Evolutionary conservation across 2,113 vertebrate species (phyloP), one percentile per base, ranked within the genome.

Genomic region (Excalfactoria chinensis): DNA sequence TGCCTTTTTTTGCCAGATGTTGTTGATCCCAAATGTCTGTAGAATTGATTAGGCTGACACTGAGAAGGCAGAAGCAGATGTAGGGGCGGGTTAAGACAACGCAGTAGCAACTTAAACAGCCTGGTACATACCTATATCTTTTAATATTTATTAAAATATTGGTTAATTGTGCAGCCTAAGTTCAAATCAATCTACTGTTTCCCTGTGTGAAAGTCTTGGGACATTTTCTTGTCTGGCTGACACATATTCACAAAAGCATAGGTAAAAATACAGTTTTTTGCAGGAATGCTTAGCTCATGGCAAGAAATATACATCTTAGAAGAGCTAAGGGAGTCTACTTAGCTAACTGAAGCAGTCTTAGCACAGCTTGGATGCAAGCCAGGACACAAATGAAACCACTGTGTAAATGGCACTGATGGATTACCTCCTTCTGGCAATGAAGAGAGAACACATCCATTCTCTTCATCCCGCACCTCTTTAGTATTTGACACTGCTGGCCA

Each of bases 381-480:
- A 96, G 58, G 21, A 48, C 72, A 66, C 69, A 91, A 86, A 69
- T 64, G 60, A 89, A 95, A 91, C 84, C 48, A 34, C 68, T 63
- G 1, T 26, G 1, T 26, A 77, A 77, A 48, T 34, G 69, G 64
- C 91, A 74, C 74, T 89, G 94, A 93, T 56, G 51, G 68, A 91
- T 93, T 69, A 89, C 48, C 69, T 86, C 0, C 0, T 88, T 79
- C 75, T 46, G 16, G 85, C 75, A 80, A 77, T 9, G 41, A 89
- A 44, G 78, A 79, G 48, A 68, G 58, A 82, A 89, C 78, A 89
- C 11, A 83, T 94, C 72, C 40, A 71, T 85, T 80, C 68, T 80
- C 75, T 88, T 96, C 85, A 81, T 71, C 46, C 66, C 78, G 58
- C 86, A 94, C 76, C 73, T 95, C 92, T 95, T 90, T 26, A 91